A percentile compares a stretch with the other conserved stretches of the same genome.
These are phyloP conservation scores for Megaptera novaeangliae DNA, from an alignment of 2,113 vertebrate genomes.

Conservation along the genomic window DNA sequence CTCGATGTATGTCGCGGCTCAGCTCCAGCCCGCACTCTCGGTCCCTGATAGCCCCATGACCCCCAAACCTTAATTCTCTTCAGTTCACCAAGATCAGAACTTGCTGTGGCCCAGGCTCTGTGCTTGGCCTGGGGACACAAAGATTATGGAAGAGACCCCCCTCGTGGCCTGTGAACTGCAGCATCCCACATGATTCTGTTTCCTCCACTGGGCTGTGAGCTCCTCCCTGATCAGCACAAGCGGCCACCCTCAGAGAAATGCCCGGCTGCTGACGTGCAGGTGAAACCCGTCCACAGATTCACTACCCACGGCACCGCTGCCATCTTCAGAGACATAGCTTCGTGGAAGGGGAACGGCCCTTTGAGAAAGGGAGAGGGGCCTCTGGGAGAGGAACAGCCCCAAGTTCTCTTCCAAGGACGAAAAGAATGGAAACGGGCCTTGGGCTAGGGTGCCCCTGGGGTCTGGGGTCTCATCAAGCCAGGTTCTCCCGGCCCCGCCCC, in stretches of 20 bases:
- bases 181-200: background rate
- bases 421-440: background rate
- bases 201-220: background rate
- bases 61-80: background rate
- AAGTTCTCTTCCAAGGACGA: background rate
- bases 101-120: background rate
- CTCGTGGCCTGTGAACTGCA: rapidly evolving
- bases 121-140: background rate
- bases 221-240: background rate
- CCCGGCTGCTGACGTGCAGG: rapidly evolving
- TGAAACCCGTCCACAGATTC: background rate
- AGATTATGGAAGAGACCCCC: background rate
- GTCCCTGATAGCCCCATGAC: background rate
- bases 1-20: background rate
- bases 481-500: no score
- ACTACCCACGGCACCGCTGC: rapidly evolving
- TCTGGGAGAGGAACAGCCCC: background rate
- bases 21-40: background rate
- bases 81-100: background rate
- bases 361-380: background rate
- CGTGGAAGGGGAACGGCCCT: background rate
- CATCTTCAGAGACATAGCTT: background rate
- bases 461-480: background rate
- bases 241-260: background rate
- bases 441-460: background rate